Evolutionary conservation across 2,888 invertebrate genomes (phyloP).

Genomic region (Philopedon plagiatum): DNA sequence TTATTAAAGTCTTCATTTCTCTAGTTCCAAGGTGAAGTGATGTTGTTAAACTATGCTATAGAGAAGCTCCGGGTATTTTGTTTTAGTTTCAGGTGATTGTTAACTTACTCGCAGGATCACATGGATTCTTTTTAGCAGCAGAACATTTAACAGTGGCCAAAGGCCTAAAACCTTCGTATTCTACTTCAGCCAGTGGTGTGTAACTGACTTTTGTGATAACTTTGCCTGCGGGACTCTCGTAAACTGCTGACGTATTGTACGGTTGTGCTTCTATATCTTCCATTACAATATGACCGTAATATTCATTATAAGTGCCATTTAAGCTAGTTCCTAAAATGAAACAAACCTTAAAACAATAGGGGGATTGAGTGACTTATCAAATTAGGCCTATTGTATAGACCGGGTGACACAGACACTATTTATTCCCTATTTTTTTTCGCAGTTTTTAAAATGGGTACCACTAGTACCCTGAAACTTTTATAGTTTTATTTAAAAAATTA

Average conservation of each 20-base stretch:
- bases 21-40: too few species aligned
- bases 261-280: conserved; percentile 63
- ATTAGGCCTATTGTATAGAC: too few species aligned
- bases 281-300: conserved; percentile 67
- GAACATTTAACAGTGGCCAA: conserved; percentile 67
- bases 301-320: conserved; percentile 67
- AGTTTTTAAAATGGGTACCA: too few species aligned
- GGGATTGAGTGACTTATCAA: too few species aligned
- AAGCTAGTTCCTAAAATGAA: conserved; percentile 59
- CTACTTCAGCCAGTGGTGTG: conserved; percentile 63
- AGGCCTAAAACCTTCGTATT: conserved; percentile 64
- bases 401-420: too few species aligned
- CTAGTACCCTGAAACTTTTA: too few species aligned
- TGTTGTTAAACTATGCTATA: too few species aligned
- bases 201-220: conserved; percentile 66
- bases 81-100: background rate
- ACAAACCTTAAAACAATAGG: too few species aligned
- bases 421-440: too few species aligned
- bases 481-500: too few species aligned
- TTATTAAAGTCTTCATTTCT: too few species aligned
- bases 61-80: too few species aligned
- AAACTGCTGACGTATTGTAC: conserved; percentile 68
- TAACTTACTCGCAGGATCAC: conserved; percentile 66
- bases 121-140: conserved; percentile 66
- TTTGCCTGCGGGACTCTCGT: conserved; percentile 66